Conservation (phyloP, 2,797 vertebrate species). For the Fratercula arctica region DNA sequence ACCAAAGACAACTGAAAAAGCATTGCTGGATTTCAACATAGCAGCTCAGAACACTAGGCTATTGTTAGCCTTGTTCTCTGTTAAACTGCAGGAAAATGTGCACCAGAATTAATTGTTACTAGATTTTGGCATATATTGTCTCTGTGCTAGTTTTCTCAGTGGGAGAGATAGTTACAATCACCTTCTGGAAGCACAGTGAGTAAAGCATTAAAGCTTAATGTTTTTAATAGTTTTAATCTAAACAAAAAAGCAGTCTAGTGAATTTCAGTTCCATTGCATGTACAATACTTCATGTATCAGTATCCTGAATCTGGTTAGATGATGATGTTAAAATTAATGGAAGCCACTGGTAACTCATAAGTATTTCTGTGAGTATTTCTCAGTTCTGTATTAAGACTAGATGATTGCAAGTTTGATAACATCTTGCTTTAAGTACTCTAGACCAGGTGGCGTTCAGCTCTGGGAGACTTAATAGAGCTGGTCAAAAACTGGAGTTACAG, state of each 20-base stretch:
- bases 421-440: not conserved
- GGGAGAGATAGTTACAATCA: not conserved
- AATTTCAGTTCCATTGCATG: not conserved
- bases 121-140: not conserved
- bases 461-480: not conserved
- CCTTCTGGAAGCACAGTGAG: not conserved
- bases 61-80: conserved; percentile 13
- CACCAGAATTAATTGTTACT: conserved; percentile 14
- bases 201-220: not conserved
- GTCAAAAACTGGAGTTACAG: not conserved
- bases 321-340: not conserved
- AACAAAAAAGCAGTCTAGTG: not conserved
- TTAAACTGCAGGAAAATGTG: conserved; percentile 14
- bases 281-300: not conserved
- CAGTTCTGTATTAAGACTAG: not conserved
- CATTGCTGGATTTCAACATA: not conserved
- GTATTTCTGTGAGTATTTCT: not conserved
- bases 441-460: not conserved
- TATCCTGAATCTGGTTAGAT: not conserved
- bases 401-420: not conserved
- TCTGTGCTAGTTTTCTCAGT: not conserved
- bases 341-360: not conserved
- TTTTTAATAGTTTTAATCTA: not conserved
- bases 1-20: not conserved
- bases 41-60: conserved; percentile 1